These are phyloP conservation scores for Daktulosphaira vitifoliae DNA, from an alignment of 1,140 invertebrate species.

Conservation along the genomic window DNA sequence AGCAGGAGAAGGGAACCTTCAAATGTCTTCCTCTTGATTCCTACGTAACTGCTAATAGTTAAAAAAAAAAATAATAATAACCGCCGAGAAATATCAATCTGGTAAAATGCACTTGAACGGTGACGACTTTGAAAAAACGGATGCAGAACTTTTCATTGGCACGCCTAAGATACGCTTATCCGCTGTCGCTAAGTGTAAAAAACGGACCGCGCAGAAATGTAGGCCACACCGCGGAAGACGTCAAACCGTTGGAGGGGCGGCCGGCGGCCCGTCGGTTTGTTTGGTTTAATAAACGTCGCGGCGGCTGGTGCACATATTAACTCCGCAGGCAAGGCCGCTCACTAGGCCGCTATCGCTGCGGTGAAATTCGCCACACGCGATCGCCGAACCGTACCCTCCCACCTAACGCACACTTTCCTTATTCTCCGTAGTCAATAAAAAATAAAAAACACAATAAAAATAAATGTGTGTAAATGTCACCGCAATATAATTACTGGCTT, in stretches of 20 bases:
- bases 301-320: not conserved
- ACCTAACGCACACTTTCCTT: not conserved
- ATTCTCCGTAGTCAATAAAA: not conserved
- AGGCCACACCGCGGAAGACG: constrained; percentile 24
- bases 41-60: no score
- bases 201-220: not conserved
- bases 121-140: no score
- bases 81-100: no score
- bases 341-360: not conserved
- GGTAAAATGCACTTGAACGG: no score
- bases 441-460: not conserved
- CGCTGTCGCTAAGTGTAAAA: no score
- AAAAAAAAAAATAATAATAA: no score
- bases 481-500: no score
- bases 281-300: no score
- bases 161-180: no score
- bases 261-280: not conserved
- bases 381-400: not conserved
- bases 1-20: no score
- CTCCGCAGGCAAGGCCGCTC: constrained; percentile 9
- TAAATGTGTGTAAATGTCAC: no score
- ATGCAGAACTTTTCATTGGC: not conserved
- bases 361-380: constrained; percentile 12
- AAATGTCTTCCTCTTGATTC: no score
- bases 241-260: not conserved